Percentiles rank a stretch among this genome's conserved stretches.
Conservation (phyloP, 2,888 invertebrate genomes). For the Andrena marginata region DNA sequence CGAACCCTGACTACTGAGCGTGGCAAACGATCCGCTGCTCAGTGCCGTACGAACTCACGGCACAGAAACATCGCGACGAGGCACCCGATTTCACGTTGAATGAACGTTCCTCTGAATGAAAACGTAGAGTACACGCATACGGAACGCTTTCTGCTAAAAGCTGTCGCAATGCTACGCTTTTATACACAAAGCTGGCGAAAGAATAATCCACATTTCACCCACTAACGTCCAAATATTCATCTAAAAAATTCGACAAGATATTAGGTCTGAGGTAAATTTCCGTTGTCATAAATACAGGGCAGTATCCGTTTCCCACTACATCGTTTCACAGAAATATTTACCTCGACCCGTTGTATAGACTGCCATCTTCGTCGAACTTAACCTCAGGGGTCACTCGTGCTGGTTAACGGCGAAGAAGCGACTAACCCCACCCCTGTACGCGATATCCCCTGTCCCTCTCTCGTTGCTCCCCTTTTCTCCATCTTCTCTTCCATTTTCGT, state of each 20-base stretch:
- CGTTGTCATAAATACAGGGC: no score
- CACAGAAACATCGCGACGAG: slow-evolving; percentile 15
- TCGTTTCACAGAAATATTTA: slow-evolving; percentile 39
- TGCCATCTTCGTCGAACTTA: slow-evolving; percentile 71
- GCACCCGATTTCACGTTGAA: neutral
- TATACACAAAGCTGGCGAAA: no score
- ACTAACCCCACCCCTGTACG: slow-evolving; percentile 47
- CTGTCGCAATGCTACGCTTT: no score
- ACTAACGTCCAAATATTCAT: no score
- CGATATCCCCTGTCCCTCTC: slow-evolving; percentile 23
- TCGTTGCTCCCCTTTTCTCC: slow-evolving; percentile 16
- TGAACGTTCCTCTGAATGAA: neutral
- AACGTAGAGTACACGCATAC: neutral
- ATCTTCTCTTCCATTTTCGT: neutral
- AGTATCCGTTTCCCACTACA: neutral
- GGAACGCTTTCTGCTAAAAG: neutral
- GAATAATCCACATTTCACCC: no score
- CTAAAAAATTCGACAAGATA: no score
- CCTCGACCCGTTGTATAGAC: slow-evolving; percentile 30
- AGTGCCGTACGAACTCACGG: slow-evolving; percentile 51
- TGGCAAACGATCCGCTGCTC: slow-evolving; percentile 14
- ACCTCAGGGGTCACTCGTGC: slow-evolving; percentile 66
- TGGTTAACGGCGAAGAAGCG: slow-evolving; percentile 63
- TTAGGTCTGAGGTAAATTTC: no score
- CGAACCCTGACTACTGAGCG: slow-evolving; percentile 4